Evolutionary conservation across 2,888 invertebrate species (phyloP).

Genomic region (Orchesellides sinensis): DNA sequence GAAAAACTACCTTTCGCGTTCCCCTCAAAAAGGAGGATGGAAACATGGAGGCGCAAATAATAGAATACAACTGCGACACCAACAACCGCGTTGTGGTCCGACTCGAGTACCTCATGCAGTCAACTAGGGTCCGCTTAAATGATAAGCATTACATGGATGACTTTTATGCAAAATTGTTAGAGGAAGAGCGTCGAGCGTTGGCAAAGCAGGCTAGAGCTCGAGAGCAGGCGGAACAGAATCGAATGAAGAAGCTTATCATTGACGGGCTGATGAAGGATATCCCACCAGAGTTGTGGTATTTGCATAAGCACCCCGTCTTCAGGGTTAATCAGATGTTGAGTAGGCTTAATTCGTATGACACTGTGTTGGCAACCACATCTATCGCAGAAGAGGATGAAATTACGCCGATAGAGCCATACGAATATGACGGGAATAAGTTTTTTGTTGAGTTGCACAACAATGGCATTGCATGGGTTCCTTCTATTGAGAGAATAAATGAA

Average conservation of each 20-base stretch:
- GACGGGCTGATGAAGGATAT: conserved; percentile 56
- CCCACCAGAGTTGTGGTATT: conserved; percentile 44
- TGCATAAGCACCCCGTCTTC: conserved; percentile 62
- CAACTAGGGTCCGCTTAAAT: conserved; percentile 59
- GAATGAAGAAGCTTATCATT: conserved; percentile 64
- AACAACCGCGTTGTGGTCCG: conserved; percentile 62
- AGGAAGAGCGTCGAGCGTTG: conserved; percentile 45
- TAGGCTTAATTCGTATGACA: conserved; percentile 36
- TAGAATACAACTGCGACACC: conserved; percentile 59
- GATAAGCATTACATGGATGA: conserved; percentile 59
- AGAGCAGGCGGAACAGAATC: conserved; percentile 51
- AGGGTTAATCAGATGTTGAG: conserved; percentile 61
- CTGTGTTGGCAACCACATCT: neutral
- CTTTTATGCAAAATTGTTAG: conserved; percentile 49
- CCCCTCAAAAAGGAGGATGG: conserved; percentile 58
- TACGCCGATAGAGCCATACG: conserved; percentile 64
- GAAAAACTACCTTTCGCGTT: conserved; percentile 29
- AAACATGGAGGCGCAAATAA: conserved; percentile 49
- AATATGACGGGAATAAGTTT: conserved; percentile 62
- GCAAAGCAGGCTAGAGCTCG: conserved; percentile 8
- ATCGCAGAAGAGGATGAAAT: conserved; percentile 37
- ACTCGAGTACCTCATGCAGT: conserved; percentile 64
- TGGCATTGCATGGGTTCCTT: conserved; percentile 59
- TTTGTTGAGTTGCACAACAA: conserved; percentile 61
- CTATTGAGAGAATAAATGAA: conserved; percentile 3